Conservation (phyloP, 2,888 invertebrate genomes). For the Lasius fuliginosus region DNA sequence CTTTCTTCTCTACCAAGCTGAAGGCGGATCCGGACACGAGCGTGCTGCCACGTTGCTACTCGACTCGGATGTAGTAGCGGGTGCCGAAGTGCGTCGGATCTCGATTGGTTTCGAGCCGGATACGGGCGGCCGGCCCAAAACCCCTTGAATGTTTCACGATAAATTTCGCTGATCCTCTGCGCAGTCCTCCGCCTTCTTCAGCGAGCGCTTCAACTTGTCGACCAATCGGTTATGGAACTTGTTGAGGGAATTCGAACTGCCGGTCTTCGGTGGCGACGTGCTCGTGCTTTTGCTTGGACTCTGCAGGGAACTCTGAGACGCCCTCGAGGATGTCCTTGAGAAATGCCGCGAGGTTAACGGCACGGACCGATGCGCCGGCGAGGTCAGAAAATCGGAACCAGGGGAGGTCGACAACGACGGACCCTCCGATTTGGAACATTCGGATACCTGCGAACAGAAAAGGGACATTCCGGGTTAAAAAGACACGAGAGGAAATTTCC, state of each 20-base stretch:
- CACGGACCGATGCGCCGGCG: slow-evolving; percentile 90
- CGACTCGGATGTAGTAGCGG: slow-evolving; percentile 62
- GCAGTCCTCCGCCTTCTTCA: slow-evolving; percentile 88
- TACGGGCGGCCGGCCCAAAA: slow-evolving; percentile 84
- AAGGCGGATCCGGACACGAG: slow-evolving; percentile 82
- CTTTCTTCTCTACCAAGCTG: slow-evolving; percentile 76
- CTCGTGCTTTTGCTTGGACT: slow-evolving; percentile 90
- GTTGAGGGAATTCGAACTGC: slow-evolving; percentile 89
- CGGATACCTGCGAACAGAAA: slow-evolving; percentile 88
- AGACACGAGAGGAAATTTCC: neutral
- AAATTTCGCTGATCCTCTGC: slow-evolving; percentile 86
- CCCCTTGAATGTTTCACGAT: slow-evolving; percentile 84
- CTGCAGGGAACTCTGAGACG: slow-evolving; percentile 89
- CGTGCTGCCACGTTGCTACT: slow-evolving; percentile 74
- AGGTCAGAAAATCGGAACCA: slow-evolving; percentile 88
- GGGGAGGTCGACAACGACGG: slow-evolving; percentile 91
- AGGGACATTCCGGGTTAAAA: slow-evolving; percentile 2
- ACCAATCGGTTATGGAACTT: slow-evolving; percentile 94
- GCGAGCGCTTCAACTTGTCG: slow-evolving; percentile 92
- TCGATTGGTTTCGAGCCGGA: slow-evolving; percentile 85
- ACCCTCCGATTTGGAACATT: slow-evolving; percentile 91
- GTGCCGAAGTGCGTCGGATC: slow-evolving; percentile 85
- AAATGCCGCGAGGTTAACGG: slow-evolving; percentile 90
- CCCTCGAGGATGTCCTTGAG: slow-evolving; percentile 89
- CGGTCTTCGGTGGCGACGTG: slow-evolving; percentile 89